Conservation (phyloP, 2,797 vertebrate species). For the Huso huso region DNA sequence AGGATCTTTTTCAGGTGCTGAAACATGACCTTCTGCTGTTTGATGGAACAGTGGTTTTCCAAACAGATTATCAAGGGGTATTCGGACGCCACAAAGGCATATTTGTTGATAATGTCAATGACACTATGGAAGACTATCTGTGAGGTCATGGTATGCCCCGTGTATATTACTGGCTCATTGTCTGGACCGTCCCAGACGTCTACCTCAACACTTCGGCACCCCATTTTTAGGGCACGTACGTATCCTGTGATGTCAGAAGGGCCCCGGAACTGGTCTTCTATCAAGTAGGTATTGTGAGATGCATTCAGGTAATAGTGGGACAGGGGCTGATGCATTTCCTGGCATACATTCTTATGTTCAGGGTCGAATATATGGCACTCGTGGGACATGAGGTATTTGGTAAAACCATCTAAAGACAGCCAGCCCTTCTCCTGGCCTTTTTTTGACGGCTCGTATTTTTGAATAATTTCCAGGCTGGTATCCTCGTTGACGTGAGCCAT, state of each 20-base stretch:
- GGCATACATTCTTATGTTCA: constrained; percentile 89
- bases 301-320: constrained; percentile 98
- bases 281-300: constrained; percentile 95
- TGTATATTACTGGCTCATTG: constrained; percentile 93
- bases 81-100: constrained; percentile 87
- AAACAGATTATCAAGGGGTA: constrained; percentile 89
- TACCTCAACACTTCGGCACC: constrained; percentile 88
- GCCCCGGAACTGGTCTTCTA: constrained; percentile 95
- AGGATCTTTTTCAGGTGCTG: constrained; percentile 94
- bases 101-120: constrained; percentile 93
- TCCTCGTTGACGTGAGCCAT: constrained; percentile 92
- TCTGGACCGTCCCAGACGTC: constrained; percentile 95
- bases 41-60: constrained; percentile 94
- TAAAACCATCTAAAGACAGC: constrained; percentile 94
- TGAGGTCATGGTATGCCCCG: constrained; percentile 94
- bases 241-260: constrained; percentile 96
- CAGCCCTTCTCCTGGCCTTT: constrained; percentile 84
- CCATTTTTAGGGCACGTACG: constrained; percentile 95
- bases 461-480: constrained; percentile 88
- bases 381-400: constrained; percentile 89
- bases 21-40: constrained; percentile 92
- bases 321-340: constrained; percentile 92
- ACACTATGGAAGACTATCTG: constrained; percentile 92
- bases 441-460: constrained; percentile 85
- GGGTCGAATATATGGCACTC: constrained; percentile 97